phyloP scores from a whole-genome alignment of 2,888 invertebrate genomes.

The Drosophila quasianomalipes region DNA sequence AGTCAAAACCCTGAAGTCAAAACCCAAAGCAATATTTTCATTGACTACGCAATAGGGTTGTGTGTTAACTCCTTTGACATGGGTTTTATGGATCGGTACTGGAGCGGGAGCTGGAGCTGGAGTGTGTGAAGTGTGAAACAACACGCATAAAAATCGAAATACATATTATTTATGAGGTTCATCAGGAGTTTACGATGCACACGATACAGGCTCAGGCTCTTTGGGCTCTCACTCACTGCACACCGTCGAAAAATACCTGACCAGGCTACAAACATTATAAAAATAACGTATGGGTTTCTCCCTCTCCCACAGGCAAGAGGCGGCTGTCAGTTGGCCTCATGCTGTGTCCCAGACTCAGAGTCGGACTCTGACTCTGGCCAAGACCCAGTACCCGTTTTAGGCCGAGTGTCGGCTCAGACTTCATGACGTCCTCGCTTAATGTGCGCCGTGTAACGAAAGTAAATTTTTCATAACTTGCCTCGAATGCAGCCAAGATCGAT shows the following conservation, averaged over 20 bases:
- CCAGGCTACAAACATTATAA: conserved; percentile 72
- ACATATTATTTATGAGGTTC: conserved; percentile 83
- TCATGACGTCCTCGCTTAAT: conserved; percentile 75
- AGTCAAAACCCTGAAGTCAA: conserved; percentile 26
- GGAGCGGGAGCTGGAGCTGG: conserved; percentile 6
- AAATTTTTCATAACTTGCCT: conserved; percentile 70
- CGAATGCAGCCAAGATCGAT: conserved; percentile 63
- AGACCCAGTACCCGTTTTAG: conserved; percentile 12
- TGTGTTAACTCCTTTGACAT: conserved; percentile 74
- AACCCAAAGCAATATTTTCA: conserved; percentile 68
- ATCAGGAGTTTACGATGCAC: conserved; percentile 82
- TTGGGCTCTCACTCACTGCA: conserved; percentile 43
- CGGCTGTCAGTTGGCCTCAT: conserved; percentile 55
- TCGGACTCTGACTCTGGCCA: neutral
- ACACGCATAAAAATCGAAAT: conserved; percentile 77
- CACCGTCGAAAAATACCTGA: conserved; percentile 61
- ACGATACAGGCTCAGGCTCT: conserved; percentile 17
- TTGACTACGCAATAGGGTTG: conserved; percentile 62
- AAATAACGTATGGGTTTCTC: conserved; percentile 64
- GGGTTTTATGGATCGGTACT: conserved; percentile 66
- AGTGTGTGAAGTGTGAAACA: conserved; percentile 69
- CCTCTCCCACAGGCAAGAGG: conserved; percentile 7
- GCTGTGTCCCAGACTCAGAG: conserved; percentile 58
- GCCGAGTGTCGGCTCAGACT: conserved; percentile 62
- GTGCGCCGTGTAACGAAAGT: conserved; percentile 72